phyloP scores from a whole-genome alignment of 2,797 vertebrate species.

The Cygnus olor region DNA sequence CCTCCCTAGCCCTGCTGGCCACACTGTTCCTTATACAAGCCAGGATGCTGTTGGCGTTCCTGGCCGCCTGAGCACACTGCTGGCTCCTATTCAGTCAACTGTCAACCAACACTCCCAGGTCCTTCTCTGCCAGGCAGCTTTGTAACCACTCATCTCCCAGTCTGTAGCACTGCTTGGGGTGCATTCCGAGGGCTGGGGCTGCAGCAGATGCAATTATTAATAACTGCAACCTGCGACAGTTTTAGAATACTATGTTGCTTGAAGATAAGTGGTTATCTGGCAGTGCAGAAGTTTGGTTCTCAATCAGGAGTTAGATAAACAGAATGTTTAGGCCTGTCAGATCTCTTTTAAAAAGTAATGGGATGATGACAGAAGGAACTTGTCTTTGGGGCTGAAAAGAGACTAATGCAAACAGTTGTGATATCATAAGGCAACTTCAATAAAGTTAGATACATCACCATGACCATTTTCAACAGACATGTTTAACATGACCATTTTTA shows the following conservation, averaged over 20 bases:
- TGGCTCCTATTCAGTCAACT: too few species aligned
- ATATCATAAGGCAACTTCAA: conserved; percentile 7
- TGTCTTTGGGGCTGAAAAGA: background rate
- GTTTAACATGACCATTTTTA: background rate
- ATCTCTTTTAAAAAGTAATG: conserved; percentile 43
- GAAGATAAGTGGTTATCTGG: conserved; percentile 54
- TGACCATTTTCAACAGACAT: background rate
- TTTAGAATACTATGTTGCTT: conserved; percentile 44
- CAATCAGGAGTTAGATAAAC: conserved; percentile 40
- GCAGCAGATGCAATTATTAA: conserved; percentile 16
- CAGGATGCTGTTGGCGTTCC: too few species aligned
- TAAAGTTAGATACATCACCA: conserved; percentile 42
- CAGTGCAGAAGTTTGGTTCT: conserved; percentile 46
- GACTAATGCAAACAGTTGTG: conserved; percentile 44
- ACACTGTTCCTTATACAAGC: too few species aligned
- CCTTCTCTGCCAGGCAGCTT: too few species aligned
- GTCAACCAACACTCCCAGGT: too few species aligned
- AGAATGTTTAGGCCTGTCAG: conserved; percentile 55
- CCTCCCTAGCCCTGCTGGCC: too few species aligned
- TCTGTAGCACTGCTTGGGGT: too few species aligned
- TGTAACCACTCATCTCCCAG: too few species aligned
- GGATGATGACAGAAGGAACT: background rate
- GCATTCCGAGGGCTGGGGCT: background rate
- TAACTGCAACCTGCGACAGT: background rate
- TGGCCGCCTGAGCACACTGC: too few species aligned